phyloP scores from a whole-genome alignment of 2,113 vertebrate genomes.

The Xiphias gladius region DNA sequence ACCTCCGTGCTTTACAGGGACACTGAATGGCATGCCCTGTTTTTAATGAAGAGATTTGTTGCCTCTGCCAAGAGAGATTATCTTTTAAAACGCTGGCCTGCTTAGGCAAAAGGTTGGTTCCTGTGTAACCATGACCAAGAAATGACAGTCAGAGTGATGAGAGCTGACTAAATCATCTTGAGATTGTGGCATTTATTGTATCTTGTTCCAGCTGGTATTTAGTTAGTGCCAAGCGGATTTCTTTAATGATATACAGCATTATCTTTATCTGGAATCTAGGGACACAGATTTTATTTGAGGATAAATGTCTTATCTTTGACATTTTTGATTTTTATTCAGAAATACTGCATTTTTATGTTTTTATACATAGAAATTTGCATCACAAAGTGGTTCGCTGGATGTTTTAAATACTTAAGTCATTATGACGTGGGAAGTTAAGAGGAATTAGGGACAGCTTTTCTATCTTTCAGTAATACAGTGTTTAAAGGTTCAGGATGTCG shows the following conservation, averaged over 20 bases:
- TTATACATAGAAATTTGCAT: conserved; percentile 20
- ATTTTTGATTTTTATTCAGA: neutral
- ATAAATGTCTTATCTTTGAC: conserved; percentile 46
- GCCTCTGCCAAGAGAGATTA: conserved; percentile 71
- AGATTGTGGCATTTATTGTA: conserved; percentile 37
- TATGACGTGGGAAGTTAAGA: conserved; percentile 21
- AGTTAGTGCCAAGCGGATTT: conserved; percentile 43
- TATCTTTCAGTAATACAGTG: conserved; percentile 9
- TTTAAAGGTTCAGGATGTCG: conserved; percentile 50
- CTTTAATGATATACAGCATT: conserved; percentile 27
- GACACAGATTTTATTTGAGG: conserved; percentile 35
- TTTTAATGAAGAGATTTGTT: conserved; percentile 72
- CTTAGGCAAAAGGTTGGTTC: conserved; percentile 39
- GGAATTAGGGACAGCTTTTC: conserved; percentile 17
- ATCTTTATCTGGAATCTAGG: conserved; percentile 46
- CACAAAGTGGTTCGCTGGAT: conserved; percentile 19
- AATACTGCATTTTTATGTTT: conserved; percentile 14
- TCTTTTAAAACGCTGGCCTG: conserved; percentile 65
- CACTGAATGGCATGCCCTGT: conserved; percentile 43
- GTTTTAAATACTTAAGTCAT: conserved; percentile 22
- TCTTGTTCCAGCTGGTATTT: conserved; percentile 49
- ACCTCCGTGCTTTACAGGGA: conserved; percentile 62
- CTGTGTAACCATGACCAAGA: conserved; percentile 52
- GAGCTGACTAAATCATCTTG: conserved; percentile 58
- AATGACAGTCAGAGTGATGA: conserved; percentile 56